Percentiles rank a stretch among this genome's conserved stretches.
These are phyloP conservation scores for Progne subis DNA, from an alignment of 2,113 vertebrate genomes.

Conservation along the genomic window DNA sequence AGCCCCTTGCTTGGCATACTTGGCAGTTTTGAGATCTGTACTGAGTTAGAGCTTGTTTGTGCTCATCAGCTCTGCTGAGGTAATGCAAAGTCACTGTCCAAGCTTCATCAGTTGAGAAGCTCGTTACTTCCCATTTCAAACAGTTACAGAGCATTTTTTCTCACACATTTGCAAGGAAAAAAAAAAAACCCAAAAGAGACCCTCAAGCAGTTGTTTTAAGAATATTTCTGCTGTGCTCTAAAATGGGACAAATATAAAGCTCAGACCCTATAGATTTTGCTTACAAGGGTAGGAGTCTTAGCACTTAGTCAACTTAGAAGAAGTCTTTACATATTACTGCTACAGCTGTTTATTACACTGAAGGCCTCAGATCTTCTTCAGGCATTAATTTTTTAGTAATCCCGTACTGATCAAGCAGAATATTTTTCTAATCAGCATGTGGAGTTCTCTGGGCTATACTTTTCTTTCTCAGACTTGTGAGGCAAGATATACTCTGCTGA, in stretches of 20 bases:
- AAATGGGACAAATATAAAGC: neutral
- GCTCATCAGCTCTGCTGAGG: neutral
- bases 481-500: neutral
- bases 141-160: neutral
- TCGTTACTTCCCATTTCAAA: neutral
- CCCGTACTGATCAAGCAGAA: constrained; percentile 49
- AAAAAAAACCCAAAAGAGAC: accelerated
- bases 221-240: neutral
- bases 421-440: constrained; percentile 38
- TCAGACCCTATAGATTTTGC: neutral
- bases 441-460: neutral
- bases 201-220: neutral
- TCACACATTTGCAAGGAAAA: neutral
- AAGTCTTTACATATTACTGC: neutral
- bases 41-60: neutral
- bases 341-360: neutral
- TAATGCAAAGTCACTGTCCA: neutral
- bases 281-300: neutral
- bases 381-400: constrained; percentile 64
- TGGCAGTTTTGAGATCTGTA: neutral
- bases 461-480: constrained; percentile 1
- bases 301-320: constrained; percentile 15
- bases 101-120: neutral
- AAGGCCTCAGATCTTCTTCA: neutral
- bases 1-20: neutral